Conservation (phyloP, 2,888 invertebrate genomes). For the Noctua comes region DNA sequence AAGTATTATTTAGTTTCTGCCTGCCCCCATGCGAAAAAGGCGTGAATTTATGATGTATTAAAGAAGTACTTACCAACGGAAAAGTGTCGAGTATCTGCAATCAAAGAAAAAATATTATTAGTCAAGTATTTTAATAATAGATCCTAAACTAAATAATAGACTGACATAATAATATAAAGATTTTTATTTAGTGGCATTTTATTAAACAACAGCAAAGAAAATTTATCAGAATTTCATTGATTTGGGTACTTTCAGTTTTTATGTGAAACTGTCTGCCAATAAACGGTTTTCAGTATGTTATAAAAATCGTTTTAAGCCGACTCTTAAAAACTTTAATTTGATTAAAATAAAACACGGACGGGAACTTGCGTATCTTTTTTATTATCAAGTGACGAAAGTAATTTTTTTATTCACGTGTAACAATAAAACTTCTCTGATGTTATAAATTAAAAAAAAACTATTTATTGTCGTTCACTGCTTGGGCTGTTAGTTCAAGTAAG, state of each 20-base stretch:
- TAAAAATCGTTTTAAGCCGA: background rate
- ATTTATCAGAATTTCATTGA: background rate
- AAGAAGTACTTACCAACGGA: slow-evolving; percentile 24
- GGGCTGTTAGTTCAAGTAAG: background rate
- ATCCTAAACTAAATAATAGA: background rate
- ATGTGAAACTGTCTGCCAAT: slow-evolving; percentile 2
- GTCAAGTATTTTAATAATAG: background rate
- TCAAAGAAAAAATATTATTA: slow-evolving; percentile 15
- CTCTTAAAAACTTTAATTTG: background rate
- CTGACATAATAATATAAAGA: background rate
- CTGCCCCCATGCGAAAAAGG: no score
- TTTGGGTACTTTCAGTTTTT: background rate
- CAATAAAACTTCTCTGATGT: background rate
- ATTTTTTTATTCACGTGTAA: background rate
- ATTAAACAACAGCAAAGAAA: slow-evolving; percentile 8
- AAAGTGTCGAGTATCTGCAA: slow-evolving; percentile 29
- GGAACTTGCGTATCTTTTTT: background rate
- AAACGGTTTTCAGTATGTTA: slow-evolving; percentile 23
- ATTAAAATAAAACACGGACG: background rate
- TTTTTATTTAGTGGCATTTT: background rate
- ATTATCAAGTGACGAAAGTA: background rate
- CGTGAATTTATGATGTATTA: no score
- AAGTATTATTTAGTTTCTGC: no score
- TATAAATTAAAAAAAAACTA: background rate
- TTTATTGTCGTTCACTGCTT: background rate